Conservation (phyloP, 2,888 invertebrate species). For the Notocelia uddmanniana region DNA sequence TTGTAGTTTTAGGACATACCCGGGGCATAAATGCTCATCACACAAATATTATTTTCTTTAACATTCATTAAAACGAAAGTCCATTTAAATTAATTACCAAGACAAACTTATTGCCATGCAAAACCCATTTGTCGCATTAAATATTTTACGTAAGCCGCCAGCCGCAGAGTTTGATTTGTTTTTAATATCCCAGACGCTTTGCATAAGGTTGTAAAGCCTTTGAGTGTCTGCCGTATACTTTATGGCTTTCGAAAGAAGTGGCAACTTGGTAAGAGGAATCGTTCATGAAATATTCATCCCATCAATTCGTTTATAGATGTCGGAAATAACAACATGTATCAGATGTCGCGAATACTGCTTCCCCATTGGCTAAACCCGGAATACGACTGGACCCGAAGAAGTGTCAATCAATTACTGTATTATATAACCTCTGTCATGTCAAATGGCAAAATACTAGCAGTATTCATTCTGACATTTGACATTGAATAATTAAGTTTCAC, state of each 20-base stretch:
- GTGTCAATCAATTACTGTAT: no score
- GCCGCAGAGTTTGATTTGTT: constrained; percentile 24
- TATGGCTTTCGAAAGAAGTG: constrained; percentile 9
- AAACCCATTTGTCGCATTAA: constrained; percentile 25
- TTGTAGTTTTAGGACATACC: no score
- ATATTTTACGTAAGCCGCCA: constrained; percentile 20
- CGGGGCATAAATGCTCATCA: no score
- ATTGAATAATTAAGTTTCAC: no score
- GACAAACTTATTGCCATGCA: constrained; percentile 13
- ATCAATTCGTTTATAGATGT: background rate
- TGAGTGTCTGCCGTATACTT: constrained; percentile 12
- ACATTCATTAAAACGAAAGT: background rate
- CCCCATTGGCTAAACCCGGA: no score
- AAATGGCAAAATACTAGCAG: no score
- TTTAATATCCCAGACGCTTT: constrained; percentile 38
- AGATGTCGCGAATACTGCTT: no score
- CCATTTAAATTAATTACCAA: background rate
- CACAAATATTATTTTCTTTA: no score
- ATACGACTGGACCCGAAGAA: no score
- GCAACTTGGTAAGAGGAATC: background rate
- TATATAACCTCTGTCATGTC: no score
- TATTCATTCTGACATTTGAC: no score
- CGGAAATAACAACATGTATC: background rate
- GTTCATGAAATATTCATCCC: background rate
- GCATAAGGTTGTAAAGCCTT: constrained; percentile 21